A percentile compares a stretch with the other conserved stretches of the same genome.
phyloP scores from a whole-genome alignment of 64 coral and sea anemone genomes.

The Porites australiensis region DNA sequence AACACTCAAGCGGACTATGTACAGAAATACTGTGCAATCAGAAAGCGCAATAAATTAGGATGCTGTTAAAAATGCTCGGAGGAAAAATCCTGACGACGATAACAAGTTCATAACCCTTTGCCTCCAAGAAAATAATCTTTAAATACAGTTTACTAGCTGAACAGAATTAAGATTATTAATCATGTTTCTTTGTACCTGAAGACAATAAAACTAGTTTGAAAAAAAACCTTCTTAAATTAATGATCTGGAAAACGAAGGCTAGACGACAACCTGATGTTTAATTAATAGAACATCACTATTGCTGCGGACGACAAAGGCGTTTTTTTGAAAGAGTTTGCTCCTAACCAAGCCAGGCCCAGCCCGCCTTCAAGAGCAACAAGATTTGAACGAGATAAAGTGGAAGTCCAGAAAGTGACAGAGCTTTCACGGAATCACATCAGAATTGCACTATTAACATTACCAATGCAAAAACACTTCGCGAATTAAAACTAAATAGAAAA shows the following conservation, averaged over 20 bases:
- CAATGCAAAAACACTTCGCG: not conserved
- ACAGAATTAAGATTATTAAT: no score
- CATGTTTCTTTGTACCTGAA: no score
- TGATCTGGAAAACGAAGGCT: not conserved
- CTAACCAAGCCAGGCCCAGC: constrained; percentile 21
- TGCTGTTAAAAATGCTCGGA: not conserved
- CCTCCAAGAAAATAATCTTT: not conserved
- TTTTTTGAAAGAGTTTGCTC: not conserved
- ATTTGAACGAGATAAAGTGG: not conserved
- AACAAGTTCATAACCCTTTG: not conserved
- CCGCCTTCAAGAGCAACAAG: constrained; percentile 5
- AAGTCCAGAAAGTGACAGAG: not conserved
- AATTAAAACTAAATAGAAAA: constrained; percentile 12
- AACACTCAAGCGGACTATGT: constrained; percentile 31
- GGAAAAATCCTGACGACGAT: not conserved
- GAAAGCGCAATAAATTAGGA: not conserved
- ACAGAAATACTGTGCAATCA: not conserved
- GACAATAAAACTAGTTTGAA: not conserved
- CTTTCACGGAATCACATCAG: not conserved
- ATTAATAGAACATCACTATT: not conserved
- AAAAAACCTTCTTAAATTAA: not conserved
- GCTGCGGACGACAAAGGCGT: no score
- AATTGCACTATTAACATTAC: not conserved
- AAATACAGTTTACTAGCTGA: no score
- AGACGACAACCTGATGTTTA: not conserved